These are phyloP conservation scores for Acanthochromis polyacanthus DNA, from an alignment of 2,113 vertebrate genomes.

Conservation along the genomic window DNA sequence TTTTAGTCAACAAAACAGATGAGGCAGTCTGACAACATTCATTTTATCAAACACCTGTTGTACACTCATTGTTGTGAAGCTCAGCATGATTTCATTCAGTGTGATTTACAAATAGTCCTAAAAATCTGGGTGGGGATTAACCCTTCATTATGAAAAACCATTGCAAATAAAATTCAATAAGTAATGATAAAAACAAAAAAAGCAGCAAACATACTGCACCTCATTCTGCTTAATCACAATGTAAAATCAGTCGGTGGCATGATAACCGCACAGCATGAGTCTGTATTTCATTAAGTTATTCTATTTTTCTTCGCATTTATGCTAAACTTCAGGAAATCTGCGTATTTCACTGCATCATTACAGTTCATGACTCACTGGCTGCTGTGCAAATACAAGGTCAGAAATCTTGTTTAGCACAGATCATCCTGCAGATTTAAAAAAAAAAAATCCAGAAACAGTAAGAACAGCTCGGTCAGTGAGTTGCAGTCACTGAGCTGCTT, in stretches of 20 bases:
- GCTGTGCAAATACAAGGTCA: slow-evolving; percentile 10
- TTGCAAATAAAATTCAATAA: accelerated
- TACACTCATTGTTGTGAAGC: slow-evolving; percentile 11
- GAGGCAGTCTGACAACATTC: slow-evolving; percentile 19
- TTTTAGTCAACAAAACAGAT: slow-evolving; percentile 1
- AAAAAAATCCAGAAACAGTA: background rate
- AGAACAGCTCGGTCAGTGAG: background rate
- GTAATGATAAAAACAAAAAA: slow-evolving; percentile 24
- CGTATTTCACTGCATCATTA: background rate
- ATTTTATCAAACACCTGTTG: background rate
- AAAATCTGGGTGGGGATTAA: background rate
- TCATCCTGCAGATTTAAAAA: slow-evolving; percentile 13
- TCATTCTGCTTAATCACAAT: background rate
- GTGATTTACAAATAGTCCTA: slow-evolving; percentile 16
- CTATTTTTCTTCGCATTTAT: background rate
- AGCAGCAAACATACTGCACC: background rate
- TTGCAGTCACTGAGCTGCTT: background rate
- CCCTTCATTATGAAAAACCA: background rate
- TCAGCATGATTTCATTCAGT: slow-evolving; percentile 6
- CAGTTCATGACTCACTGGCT: background rate
- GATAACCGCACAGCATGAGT: background rate
- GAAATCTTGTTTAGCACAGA: slow-evolving; percentile 10
- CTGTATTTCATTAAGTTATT: background rate
- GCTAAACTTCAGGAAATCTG: background rate
- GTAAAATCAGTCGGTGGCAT: background rate